Base-by-base conservation (phyloP, 2,888 invertebrate genomes). In the Acleris holmiana region DNA sequence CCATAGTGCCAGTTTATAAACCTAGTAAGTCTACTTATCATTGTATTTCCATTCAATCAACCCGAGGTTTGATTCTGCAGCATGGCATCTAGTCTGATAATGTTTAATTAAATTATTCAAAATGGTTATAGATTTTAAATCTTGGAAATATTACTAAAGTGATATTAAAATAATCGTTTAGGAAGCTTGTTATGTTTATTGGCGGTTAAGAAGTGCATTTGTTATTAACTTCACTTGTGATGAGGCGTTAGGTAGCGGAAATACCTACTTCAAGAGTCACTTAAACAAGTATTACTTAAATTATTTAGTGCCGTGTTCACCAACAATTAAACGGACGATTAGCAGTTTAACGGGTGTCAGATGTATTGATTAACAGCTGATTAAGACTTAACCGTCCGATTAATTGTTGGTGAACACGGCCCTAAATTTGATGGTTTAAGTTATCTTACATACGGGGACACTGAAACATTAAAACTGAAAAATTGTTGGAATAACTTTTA, bases 151-250 rank as follows among this genome's bases (percentile, higher is more conserved):
- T 59, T 64, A 59, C 53, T 64, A 48, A 64, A 64, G 64, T 64
- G 64, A 64, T 64, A 64, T 59, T 64, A 64, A 64, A 48, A 48
- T 64, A 64, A 64, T 59, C 54, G 54, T 64, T 64, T 64, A 48
- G 41, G 41, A 53, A 2, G 58, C 48, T 64, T 59, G 17, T 41
- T 48, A 63, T 35, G 46, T 63, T 63, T 57, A 58, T 63, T 63
- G 51, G 63, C 57, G n/a, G 29, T 25, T 55, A 21, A 29, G 17
- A 47, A 53, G 35, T 53, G 46, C 23, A 21, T 56, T 44, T 50
- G 55, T 55, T 55, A 55, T 19, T 55, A 5, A 44, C 7, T 44
- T 44, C 55, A 23, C 55, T 17, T 23, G n/a, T 1, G 19, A 40
- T 40, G 10, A 40, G 19, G 19, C 1, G 7, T n/a, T 44, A n/a